Percentiles rank a stretch among this genome's conserved stretches.
Evolutionary conservation across 2,888 invertebrate genomes (phyloP).

Genomic region (Sinodicranocentrus sp.): DNA sequence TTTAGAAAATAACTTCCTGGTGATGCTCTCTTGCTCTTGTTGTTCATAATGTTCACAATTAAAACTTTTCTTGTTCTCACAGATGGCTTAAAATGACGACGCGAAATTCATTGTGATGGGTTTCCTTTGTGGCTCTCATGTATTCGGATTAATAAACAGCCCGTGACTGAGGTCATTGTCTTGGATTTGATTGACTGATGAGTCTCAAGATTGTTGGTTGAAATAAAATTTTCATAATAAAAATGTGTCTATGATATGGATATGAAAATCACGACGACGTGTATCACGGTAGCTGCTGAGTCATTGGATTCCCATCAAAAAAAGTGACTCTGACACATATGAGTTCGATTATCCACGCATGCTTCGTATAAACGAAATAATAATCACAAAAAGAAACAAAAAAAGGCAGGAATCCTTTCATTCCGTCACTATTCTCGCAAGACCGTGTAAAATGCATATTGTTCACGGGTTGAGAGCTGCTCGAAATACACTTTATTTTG

Average conservation of each 20-base stretch:
- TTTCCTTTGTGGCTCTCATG: no score
- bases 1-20: constrained; percentile 62
- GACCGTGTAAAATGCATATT: constrained; percentile 39
- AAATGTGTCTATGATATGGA: no score
- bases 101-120: constrained; percentile 5
- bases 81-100: neutral
- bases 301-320: constrained; percentile 25
- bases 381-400: no score
- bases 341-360: no score
- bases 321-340: neutral
- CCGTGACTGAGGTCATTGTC: constrained; percentile 41
- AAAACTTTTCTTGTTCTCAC: no score
- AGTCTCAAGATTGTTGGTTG: neutral
- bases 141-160: constrained; percentile 1
- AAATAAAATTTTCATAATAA: no score
- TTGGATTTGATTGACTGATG: constrained; percentile 5
- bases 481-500: neutral
- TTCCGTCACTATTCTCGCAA: no score
- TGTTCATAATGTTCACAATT: no score
- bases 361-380: no score
- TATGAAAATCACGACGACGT: neutral
- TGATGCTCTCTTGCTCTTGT: constrained; percentile 1
- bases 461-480: constrained; percentile 16
- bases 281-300: constrained; percentile 49
- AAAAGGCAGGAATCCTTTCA: no score